These are phyloP conservation scores for Amblyjoppa fuscipennis DNA, from an alignment of 2,888 invertebrate species.

Conservation along the genomic window DNA sequence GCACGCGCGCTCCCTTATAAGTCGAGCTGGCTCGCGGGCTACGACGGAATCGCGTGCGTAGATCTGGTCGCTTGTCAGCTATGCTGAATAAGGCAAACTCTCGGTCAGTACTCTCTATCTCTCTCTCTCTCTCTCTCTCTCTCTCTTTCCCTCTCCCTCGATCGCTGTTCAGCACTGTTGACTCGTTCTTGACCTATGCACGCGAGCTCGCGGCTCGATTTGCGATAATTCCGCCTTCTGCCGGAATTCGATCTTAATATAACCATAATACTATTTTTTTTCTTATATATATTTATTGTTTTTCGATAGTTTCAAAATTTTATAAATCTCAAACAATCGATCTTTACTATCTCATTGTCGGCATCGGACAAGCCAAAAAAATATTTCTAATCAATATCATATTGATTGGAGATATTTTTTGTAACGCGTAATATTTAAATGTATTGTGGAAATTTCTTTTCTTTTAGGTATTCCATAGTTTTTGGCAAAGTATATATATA, in stretches of 20 bases:
- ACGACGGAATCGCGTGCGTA: conserved; percentile 27
- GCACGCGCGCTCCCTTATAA: conserved; percentile 44
- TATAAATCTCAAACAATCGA: neutral
- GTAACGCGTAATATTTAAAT: neutral
- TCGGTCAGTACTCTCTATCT: conserved; percentile 54
- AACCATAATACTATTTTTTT: neutral
- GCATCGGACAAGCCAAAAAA: neutral
- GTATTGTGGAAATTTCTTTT: neutral
- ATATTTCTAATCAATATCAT: too few relatives aligned
- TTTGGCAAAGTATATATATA: neutral
- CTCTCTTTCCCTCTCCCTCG: neutral
- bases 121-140: neutral
- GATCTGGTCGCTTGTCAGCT: conserved; percentile 18
- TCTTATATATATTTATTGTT: neutral
- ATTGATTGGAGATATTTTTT: neutral
- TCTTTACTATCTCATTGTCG: neutral
- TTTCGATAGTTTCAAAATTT: neutral
- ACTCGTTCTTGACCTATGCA: conserved; percentile 60
- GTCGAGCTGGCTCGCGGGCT: neutral
- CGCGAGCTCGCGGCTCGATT: neutral
- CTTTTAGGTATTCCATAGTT: neutral
- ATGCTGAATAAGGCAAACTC: conserved; percentile 46
- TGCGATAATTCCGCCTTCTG: neutral
- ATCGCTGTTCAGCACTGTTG: conserved; percentile 21
- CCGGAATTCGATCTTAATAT: neutral